Evolutionary conservation across 1,140 invertebrate genomes (phyloP).

Genomic region (Trinorchestia longiramus): DNA sequence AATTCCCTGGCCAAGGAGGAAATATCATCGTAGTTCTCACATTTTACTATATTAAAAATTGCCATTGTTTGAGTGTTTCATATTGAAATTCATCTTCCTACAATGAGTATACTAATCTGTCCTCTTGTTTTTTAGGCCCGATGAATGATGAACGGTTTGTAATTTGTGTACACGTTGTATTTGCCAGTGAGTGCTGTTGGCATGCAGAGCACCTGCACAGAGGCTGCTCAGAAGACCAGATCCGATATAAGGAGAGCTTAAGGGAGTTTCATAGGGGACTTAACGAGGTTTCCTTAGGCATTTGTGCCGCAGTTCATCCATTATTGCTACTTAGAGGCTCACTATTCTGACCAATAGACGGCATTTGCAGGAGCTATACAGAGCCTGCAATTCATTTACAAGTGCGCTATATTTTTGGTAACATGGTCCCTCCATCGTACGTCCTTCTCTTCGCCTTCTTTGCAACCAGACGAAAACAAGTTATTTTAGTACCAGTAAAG

Average conservation of each 20-base stretch:
- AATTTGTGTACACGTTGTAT: neutral
- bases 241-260: constrained; percentile 3
- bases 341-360: constrained; percentile 17
- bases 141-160: neutral
- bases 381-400: constrained; percentile 6
- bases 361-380: neutral
- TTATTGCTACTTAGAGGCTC: constrained; percentile 14
- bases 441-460: neutral
- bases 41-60: no score
- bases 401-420: neutral
- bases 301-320: constrained; percentile 8
- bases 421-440: neutral
- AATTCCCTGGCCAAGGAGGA: no score
- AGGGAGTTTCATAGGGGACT: neutral
- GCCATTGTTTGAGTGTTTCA: no score
- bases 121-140: no score
- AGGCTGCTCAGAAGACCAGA: neutral
- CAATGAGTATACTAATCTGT: no score
- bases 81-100: no score
- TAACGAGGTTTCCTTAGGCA: constrained; percentile 28
- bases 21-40: no score
- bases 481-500: neutral
- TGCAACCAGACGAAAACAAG: neutral
- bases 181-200: neutral
- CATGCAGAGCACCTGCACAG: neutral